Evolutionary conservation across 2,113 vertebrate genomes (phyloP).

Genomic region (Ancistrus triradiatus): DNA sequence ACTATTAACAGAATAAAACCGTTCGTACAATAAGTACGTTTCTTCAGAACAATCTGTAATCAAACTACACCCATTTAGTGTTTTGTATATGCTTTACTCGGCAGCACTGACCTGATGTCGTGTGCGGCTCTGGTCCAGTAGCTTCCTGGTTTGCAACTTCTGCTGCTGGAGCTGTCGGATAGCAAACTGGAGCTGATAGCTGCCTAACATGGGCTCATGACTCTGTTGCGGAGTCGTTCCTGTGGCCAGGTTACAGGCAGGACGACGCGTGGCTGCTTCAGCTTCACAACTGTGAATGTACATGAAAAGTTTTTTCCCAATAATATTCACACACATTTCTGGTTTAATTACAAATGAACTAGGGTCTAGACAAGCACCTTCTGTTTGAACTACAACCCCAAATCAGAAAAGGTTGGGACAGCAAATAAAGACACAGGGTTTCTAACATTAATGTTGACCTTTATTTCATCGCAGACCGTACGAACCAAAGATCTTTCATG

Average conservation of each 20-base stretch:
- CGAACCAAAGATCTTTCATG: no score
- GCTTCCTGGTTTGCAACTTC: conserved; percentile 73
- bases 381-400: no score
- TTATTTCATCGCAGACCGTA: no score
- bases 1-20: neutral
- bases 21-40: neutral
- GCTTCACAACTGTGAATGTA: conserved; percentile 60
- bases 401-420: no score
- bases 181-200: conserved; percentile 82
- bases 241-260: conserved; percentile 55
- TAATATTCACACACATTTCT: neutral
- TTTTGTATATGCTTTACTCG: neutral
- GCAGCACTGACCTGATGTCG: conserved; percentile 72
- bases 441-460: no score
- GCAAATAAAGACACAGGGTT: no score
- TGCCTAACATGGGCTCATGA: conserved; percentile 61
- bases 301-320: neutral
- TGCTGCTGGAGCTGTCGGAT: conserved; percentile 87
- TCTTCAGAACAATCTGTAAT: neutral
- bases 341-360: neutral
- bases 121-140: conserved; percentile 76
- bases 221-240: conserved; percentile 58
- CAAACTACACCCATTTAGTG: conserved; percentile 15
- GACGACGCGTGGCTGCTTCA: conserved; percentile 68
- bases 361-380: no score